Percentiles rank a stretch among this genome's conserved stretches.
Conservation (phyloP, 2,113 vertebrate species). For the Cervus canadensis region DNA sequence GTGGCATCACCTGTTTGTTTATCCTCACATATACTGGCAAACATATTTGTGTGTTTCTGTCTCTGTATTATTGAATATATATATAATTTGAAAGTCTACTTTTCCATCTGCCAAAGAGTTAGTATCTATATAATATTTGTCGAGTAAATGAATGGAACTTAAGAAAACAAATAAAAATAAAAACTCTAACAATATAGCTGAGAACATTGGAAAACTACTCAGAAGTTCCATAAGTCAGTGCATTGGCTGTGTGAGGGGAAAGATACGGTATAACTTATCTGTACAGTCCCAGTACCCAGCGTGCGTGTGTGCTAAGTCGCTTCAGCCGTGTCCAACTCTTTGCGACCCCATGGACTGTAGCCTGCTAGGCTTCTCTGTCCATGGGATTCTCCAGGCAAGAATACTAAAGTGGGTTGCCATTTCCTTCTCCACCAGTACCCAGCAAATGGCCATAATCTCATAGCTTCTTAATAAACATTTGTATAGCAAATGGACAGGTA, state of each 20-base stretch:
- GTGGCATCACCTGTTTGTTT: not conserved
- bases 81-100: not conserved
- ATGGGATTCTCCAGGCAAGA: not conserved
- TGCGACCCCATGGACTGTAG: not conserved
- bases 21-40: not conserved
- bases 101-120: not conserved
- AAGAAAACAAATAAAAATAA: not conserved
- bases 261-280: not conserved
- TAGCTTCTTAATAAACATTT: not conserved
- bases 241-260: not conserved
- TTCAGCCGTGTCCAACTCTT: not conserved
- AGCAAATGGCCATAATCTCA: not conserved
- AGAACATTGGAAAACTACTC: not conserved
- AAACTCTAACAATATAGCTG: not conserved
- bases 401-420: not conserved
- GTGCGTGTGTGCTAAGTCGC: rapidly evolving
- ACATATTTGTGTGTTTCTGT: not conserved
- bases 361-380: not conserved
- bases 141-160: not conserved
- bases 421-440: not conserved
- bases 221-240: not conserved
- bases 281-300: not conserved
- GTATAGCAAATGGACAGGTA: constrained; percentile 5
- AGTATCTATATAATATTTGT: not conserved
- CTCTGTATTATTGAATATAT: not conserved